Evolutionary conservation across 2,113 vertebrate genomes (phyloP), one percentile per base, ranked within the genome.

Genomic region (Danionella cerebrum): DNA sequence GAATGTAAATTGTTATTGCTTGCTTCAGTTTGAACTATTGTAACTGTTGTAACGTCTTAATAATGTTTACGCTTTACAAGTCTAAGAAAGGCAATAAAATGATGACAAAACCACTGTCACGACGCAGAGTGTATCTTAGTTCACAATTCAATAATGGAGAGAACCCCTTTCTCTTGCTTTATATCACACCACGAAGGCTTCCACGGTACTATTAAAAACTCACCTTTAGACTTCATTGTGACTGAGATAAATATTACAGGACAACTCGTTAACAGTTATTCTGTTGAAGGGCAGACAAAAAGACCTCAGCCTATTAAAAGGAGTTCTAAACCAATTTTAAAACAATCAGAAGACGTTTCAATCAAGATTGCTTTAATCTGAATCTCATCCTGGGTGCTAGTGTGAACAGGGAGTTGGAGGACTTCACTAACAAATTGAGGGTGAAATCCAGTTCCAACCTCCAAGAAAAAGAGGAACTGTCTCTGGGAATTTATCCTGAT

Each of bases 211-310:
- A 90, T 98, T 72, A 98, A 98, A 86, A 89, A 80, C 65, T 86
- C 80, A 0, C 85, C 89, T n/a, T 71, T 69, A 48, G 95, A 98
- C 84, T 98, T 98, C 74, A 71, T 94, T 4, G 94, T 97, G 74
- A 91, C 78, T 1, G 96, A 98, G 72, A 91, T 97, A 12, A 85
- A 92, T 80, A 51, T 72, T 2, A 50, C 69, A 0, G 82, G 88
- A 0, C 81, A 70, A 1, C 24, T 71, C 1, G 86, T 85, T 10
- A 79, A 76, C 10, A 76, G 75, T 2, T 7, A 11, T 4, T 1
- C 4, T 48, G 2, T 29, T 13, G 39, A 16, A 62, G 3, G 0
- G 9, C 14, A 16, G 12, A 16, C 69, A 9, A 18, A 39, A 48
- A 21, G n/a, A 36, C 3, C 4, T 16, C 27, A 48, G 36, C 27